Evolutionary conservation across 2,797 vertebrate species (phyloP).

Genomic region (Macropodus opercularis): DNA sequence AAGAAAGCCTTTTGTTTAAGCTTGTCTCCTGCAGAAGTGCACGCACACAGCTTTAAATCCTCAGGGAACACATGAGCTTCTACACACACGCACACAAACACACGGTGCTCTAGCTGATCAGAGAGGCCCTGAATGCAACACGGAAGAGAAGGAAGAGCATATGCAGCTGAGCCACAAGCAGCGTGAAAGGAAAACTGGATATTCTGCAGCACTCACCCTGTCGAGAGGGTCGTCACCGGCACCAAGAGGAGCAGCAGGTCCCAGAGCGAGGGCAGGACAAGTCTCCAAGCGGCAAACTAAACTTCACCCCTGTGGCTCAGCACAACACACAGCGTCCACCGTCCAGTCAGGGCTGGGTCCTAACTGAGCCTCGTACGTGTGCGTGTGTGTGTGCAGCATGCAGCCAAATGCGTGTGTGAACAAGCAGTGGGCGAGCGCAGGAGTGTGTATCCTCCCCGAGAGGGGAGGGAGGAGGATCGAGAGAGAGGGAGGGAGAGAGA

Average conservation of each 20-base stretch:
- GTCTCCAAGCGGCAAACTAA: constrained; percentile 15
- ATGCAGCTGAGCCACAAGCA: constrained; percentile 11
- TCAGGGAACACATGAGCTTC: constrained; percentile 18
- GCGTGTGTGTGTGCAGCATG: constrained; percentile 54
- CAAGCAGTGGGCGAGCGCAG: constrained; percentile 60
- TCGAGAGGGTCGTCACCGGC: constrained; percentile 49
- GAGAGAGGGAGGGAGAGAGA: constrained; percentile 19
- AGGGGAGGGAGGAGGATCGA: constrained; percentile 49
- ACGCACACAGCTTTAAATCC: constrained; percentile 28
- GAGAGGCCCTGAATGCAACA: constrained; percentile 11
- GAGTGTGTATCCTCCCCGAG: constrained; percentile 65
- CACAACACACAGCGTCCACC: constrained; percentile 1
- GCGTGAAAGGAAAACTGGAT: constrained; percentile 12
- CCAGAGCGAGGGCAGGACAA: constrained; percentile 27
- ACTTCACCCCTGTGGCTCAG: neutral
- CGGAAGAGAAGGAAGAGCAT: constrained; percentile 24
- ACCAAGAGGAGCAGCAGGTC: constrained; percentile 35
- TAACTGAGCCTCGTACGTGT: constrained; percentile 8
- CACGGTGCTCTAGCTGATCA: too few relatives aligned
- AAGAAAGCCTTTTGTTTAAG: constrained; percentile 34
- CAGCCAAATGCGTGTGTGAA: constrained; percentile 68
- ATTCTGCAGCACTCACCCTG: constrained; percentile 72
- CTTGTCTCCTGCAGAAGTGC: constrained; percentile 32
- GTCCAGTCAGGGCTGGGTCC: constrained; percentile 22
- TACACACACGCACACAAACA: constrained; percentile 2